phyloP scores from a whole-genome alignment of 2,888 invertebrate species.

The Macaria liturata region DNA sequence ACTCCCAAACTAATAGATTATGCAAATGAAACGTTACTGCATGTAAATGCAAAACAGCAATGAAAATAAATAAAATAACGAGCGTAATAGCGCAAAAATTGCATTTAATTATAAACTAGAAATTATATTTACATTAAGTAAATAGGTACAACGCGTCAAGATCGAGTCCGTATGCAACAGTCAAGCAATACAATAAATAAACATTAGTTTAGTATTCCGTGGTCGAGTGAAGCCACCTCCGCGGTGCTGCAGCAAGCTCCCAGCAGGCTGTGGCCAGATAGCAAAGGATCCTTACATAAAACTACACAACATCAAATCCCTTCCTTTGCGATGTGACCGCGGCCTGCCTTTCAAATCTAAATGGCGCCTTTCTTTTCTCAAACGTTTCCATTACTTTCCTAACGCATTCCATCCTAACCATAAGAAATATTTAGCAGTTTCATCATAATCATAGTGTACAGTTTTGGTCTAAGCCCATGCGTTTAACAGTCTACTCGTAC shows the following conservation, averaged over 20 bases:
- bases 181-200: conserved; percentile 74
- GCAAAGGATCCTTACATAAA: conserved; percentile 38
- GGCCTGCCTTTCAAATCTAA: conserved; percentile 33
- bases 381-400: neutral
- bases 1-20: neutral
- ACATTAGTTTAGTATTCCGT: conserved; percentile 50
- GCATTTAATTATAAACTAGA: conserved; percentile 68
- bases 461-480: conserved; percentile 15
- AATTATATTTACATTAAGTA: conserved; percentile 75
- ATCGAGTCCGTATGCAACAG: conserved; percentile 80
- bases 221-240: conserved; percentile 52
- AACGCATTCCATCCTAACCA: conserved; percentile 5
- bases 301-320: conserved; percentile 20
- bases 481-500: conserved; percentile 16
- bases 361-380: conserved; percentile 15
- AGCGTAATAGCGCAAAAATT: conserved; percentile 57
- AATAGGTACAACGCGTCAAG: conserved; percentile 77
- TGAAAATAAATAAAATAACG: conserved; percentile 11
- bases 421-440: neutral
- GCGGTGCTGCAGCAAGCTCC: conserved; percentile 49
- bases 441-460: neutral
- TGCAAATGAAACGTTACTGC: neutral
- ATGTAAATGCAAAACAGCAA: neutral
- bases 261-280: conserved; percentile 41
- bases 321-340: conserved; percentile 46